A percentile compares a stretch with the other conserved stretches of the same genome.
Conservation (phyloP, 2,113 vertebrate species). For the Percopsis transmontana region DNA sequence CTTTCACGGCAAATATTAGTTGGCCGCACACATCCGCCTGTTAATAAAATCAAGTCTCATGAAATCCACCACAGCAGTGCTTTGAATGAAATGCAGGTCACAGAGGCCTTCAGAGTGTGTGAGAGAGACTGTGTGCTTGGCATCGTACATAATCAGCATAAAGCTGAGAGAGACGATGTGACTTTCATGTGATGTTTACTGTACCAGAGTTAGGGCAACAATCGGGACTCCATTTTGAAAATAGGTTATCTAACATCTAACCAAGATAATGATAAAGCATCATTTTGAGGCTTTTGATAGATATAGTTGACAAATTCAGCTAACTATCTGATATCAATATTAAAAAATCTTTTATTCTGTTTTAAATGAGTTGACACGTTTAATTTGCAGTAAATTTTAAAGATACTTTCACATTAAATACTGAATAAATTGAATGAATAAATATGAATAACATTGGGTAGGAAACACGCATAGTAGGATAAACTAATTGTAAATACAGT, state of each 20-base stretch:
- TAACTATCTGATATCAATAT: too few relatives aligned
- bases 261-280: too few relatives aligned
- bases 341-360: too few relatives aligned
- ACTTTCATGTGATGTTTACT: slow-evolving; percentile 56
- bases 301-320: too few relatives aligned
- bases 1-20: slow-evolving; percentile 37
- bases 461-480: too few relatives aligned
- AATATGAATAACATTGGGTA: too few relatives aligned
- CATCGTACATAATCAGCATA: slow-evolving; percentile 13
- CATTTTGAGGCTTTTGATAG: not conserved
- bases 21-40: slow-evolving; percentile 48
- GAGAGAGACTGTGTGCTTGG: slow-evolving; percentile 31
- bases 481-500: too few relatives aligned
- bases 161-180: slow-evolving; percentile 27
- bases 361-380: too few relatives aligned
- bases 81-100: slow-evolving; percentile 49
- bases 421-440: not conserved
- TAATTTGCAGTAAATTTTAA: too few relatives aligned
- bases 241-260: not conserved
- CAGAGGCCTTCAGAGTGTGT: slow-evolving; percentile 17
- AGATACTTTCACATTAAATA: not conserved
- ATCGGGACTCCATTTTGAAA: slow-evolving; percentile 12
- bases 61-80: slow-evolving; percentile 14
- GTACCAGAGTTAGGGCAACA: not conserved
- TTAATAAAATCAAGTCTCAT: slow-evolving; percentile 48